Base-by-base conservation (phyloP, 2,113 vertebrate species). In the Ammospiza caudacuta region DNA sequence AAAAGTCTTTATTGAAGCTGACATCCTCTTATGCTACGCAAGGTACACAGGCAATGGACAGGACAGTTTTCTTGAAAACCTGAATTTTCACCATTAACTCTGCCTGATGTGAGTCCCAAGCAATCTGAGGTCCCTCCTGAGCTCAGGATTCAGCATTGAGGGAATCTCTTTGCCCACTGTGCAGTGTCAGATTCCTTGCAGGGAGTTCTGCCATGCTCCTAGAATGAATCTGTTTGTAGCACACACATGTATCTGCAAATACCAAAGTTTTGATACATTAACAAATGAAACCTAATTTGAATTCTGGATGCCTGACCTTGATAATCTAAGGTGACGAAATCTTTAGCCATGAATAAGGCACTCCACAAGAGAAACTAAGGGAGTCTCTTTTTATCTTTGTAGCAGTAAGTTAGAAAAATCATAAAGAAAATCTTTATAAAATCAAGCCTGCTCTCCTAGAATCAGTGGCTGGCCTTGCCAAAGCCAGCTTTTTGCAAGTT, bases 191-290 rank as follows among this genome's bases (percentile, higher is more conserved):
- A 43, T 62, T 54, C 46, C 58, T 57, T 25, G 20, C 43, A 46
- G 47, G n/a, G 24, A 49, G 25, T n/a, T 57, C 44, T 76, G 51
- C 35, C 44, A 41, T 5, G 15, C 6, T n/a, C 6, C n/a, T 54
- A 8, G 23, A 58, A 15, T 2, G 11, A 8, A 9, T 2, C 15
- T 4, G 0, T 17, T 52, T 31, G 8, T 12, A 19, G 21, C 22
- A 13, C 1, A 0, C 11, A 1, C 12, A 2, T 29, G 37, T 66
- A 24, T 17, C 12, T 23, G 15, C 27, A 43, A 46, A 41, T 13
- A 5, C 17, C 31, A 41, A 85, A 1, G 1, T 62, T 72, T 41
- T n/a, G 12, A 1, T 47, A 5, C 2, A 0, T 37, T 63, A n/a
- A 23, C 1, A 3, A 28, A 10, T 13, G 12, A n/a, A 72, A 12